Evolutionary conservation across 2,113 vertebrate species (phyloP).

Genomic region (Scatophagus argus): DNA sequence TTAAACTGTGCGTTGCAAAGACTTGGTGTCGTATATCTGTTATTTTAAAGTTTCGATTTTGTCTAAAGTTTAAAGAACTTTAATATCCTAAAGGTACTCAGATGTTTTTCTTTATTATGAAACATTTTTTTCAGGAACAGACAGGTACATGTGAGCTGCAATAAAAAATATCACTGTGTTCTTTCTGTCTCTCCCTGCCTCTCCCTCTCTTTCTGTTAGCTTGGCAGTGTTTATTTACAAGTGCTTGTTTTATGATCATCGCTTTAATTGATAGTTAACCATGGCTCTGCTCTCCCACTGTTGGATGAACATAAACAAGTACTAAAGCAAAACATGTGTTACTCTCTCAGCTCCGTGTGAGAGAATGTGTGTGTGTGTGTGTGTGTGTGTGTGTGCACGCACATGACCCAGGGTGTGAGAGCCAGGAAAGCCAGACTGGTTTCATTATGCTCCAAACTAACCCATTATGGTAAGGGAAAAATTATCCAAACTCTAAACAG

Average conservation of each 20-base stretch:
- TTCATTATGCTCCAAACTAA: constrained; percentile 82
- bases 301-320: constrained; percentile 83
- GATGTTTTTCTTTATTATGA: not conserved
- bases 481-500: constrained; percentile 79
- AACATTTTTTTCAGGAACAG: not conserved
- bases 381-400: constrained; percentile 32
- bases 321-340: constrained; percentile 83
- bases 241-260: constrained; percentile 78
- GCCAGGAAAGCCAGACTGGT: constrained; percentile 83
- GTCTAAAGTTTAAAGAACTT: not conserved
- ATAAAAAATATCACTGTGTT: not conserved
- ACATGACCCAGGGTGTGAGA: constrained; percentile 67
- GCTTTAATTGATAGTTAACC: constrained; percentile 83
- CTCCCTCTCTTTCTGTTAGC: constrained; percentile 29
- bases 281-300: constrained; percentile 74
- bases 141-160: constrained; percentile 13
- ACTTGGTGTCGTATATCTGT: not conserved
- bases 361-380: constrained; percentile 31
- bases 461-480: constrained; percentile 79
- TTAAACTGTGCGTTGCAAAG: constrained; percentile 18
- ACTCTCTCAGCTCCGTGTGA: constrained; percentile 44
- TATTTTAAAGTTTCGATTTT: not conserved
- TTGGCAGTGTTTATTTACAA: constrained; percentile 77
- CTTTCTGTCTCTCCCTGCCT: constrained; percentile 27
- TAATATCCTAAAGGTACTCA: not conserved